Conservation (phyloP, 2,113 vertebrate species). For the Myotis davidii region DNA sequence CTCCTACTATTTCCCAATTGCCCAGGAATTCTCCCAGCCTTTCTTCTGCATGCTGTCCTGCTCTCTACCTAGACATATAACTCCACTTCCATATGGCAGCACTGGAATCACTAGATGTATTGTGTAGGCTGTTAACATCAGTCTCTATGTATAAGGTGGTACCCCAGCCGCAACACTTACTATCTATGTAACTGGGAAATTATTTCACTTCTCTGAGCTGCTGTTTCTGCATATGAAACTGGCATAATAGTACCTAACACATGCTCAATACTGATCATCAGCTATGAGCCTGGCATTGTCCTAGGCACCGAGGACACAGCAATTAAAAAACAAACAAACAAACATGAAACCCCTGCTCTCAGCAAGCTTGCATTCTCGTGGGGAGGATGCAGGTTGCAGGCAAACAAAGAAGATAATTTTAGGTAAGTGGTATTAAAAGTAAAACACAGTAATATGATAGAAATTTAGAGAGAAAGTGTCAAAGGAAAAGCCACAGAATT, state of each 20-base stretch:
- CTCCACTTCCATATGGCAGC: neutral
- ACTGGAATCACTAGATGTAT: neutral
- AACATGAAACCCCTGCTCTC: neutral
- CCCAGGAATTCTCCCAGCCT: neutral
- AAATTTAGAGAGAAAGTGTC: neutral
- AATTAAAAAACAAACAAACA: neutral
- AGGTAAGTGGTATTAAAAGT: neutral
- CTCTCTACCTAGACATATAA: neutral
- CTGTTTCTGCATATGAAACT: neutral
- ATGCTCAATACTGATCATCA: neutral
- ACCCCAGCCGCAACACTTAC: neutral
- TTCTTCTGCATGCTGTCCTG: neutral
- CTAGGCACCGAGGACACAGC: neutral
- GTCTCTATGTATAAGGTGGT: neutral
- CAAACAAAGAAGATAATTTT: conserved; percentile 37
- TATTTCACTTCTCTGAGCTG: neutral
- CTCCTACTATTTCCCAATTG: neutral
- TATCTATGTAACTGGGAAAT: neutral
- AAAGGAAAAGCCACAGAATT: neutral
- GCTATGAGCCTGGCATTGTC: neutral
- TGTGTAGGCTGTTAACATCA: neutral
- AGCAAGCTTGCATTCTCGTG: neutral
- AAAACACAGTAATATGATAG: neutral
- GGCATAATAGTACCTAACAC: neutral
- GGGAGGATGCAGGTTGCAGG: neutral